Evolutionary conservation across 2,113 vertebrate genomes (phyloP).

Genomic region (Platysteira castanea): DNA sequence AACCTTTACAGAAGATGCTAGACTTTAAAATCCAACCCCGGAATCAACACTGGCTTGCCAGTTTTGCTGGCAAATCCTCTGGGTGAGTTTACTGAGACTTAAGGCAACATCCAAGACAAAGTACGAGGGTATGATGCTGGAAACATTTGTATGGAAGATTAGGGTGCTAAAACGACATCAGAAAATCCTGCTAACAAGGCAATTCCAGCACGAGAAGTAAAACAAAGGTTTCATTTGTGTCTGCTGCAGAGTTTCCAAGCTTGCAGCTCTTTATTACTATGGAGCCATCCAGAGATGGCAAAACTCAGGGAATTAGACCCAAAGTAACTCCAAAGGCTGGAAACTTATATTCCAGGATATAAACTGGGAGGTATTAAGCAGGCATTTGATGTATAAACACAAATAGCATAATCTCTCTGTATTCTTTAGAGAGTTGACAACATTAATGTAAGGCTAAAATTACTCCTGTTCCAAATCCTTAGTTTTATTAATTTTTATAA

Average conservation of each 20-base stretch:
- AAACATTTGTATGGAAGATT: slow-evolving; percentile 36
- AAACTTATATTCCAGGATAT: slow-evolving; percentile 39
- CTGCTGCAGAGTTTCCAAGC: background rate
- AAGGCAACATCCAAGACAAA: slow-evolving; percentile 25
- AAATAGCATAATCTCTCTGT: slow-evolving; percentile 66
- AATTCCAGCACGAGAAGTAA: slow-evolving; percentile 31
- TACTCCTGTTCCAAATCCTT: slow-evolving; percentile 63
- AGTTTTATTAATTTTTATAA: slow-evolving; percentile 74
- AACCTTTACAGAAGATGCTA: background rate
- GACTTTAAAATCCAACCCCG: background rate
- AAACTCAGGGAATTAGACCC: background rate
- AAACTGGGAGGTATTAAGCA: slow-evolving; percentile 58
- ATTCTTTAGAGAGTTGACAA: slow-evolving; percentile 51
- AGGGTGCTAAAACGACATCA: slow-evolving; percentile 12
- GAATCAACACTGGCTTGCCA: background rate
- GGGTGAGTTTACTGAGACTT: background rate
- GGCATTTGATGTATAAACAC: slow-evolving; percentile 59
- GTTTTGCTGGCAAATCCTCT: slow-evolving; percentile 43
- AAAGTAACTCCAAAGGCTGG: background rate
- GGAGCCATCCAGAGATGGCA: background rate
- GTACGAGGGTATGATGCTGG: background rate
- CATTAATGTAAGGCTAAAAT: slow-evolving; percentile 68
- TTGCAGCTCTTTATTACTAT: background rate
- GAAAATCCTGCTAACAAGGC: slow-evolving; percentile 45
- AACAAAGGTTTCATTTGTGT: background rate